Evolutionary conservation across 2,888 invertebrate species (phyloP).

Genomic region (Meandrusa payeni): DNA sequence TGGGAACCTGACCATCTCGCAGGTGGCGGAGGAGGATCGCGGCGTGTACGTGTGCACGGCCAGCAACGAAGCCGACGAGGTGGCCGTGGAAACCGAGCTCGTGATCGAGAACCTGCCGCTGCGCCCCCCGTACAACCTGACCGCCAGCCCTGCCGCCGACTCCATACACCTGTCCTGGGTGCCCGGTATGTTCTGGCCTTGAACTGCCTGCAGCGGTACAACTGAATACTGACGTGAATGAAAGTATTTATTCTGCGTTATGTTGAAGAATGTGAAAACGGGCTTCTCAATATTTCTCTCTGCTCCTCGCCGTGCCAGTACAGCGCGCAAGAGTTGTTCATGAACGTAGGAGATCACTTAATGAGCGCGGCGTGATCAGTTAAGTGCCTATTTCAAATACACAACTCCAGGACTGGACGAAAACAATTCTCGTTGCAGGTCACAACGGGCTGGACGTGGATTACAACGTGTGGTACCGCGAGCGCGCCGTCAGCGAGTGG

Average conservation of each 20-base stretch:
- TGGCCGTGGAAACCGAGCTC: slow-evolving; percentile 89
- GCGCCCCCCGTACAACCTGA: slow-evolving; percentile 93
- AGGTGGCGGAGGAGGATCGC: slow-evolving; percentile 91
- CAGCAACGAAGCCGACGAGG: slow-evolving; percentile 93
- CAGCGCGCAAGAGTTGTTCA: no score
- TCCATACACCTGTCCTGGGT: slow-evolving; percentile 91
- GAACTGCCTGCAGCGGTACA: no score
- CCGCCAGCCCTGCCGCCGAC: slow-evolving; percentile 85
- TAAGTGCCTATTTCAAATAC: no score
- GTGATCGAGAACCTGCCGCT: slow-evolving; percentile 93
- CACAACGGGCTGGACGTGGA: slow-evolving; percentile 88
- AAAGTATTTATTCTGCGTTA: no score
- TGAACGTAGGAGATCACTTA: no score
- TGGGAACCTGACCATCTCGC: slow-evolving; percentile 91
- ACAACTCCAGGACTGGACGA: no score
- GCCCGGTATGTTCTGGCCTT: slow-evolving; percentile 80
- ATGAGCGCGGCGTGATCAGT: no score
- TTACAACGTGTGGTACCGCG: slow-evolving; percentile 93
- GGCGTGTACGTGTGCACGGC: slow-evolving; percentile 92
- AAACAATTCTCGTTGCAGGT: no score
- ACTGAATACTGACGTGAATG: no score
- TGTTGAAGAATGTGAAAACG: no score
- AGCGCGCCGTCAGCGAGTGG: slow-evolving; percentile 89
- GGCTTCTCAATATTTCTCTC: no score
- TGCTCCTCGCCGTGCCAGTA: no score